phyloP scores from a whole-genome alignment of 2,888 invertebrate genomes.

The Cryptocheilus praepositus region DNA sequence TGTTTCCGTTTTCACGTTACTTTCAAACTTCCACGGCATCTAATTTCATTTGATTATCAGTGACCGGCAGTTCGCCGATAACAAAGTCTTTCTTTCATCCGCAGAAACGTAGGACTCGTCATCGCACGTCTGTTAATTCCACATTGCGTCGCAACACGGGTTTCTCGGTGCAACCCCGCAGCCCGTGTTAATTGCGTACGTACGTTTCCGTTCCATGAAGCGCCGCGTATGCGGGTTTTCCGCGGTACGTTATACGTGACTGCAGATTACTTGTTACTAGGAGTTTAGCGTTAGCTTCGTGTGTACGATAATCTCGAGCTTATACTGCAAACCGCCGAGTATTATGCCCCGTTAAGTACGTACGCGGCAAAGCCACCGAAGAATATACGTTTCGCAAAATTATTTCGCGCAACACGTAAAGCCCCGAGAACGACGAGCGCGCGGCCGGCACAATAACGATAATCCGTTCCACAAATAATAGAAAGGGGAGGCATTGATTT shows the following conservation, averaged over 20 bases:
- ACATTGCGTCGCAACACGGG: no score
- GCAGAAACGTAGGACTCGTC: no score
- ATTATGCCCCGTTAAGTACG: conserved; percentile 16
- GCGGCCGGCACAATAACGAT: no score
- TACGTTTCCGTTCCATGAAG: conserved; percentile 24
- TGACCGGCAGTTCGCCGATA: no score
- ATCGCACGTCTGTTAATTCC: no score
- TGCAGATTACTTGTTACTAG: conserved; percentile 40
- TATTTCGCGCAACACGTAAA: conserved; percentile 1
- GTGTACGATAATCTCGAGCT: conserved; percentile 38
- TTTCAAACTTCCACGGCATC: no score
- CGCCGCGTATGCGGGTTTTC: conserved; percentile 27
- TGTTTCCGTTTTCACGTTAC: no score
- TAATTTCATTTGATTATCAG: no score
- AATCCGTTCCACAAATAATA: no score
- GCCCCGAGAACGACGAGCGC: no score
- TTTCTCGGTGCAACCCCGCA: not conserved
- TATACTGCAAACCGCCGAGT: conserved; percentile 31
- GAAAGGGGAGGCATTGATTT: no score
- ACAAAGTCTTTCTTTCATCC: no score
- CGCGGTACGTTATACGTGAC: conserved; percentile 31
- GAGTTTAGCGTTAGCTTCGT: conserved; percentile 38
- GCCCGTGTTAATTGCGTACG: not conserved
- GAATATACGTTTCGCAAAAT: conserved; percentile 5
- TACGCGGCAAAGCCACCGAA: not conserved